Evolutionary conservation across 2,888 invertebrate genomes (phyloP).

Genomic region (Boloria euphrosyne): DNA sequence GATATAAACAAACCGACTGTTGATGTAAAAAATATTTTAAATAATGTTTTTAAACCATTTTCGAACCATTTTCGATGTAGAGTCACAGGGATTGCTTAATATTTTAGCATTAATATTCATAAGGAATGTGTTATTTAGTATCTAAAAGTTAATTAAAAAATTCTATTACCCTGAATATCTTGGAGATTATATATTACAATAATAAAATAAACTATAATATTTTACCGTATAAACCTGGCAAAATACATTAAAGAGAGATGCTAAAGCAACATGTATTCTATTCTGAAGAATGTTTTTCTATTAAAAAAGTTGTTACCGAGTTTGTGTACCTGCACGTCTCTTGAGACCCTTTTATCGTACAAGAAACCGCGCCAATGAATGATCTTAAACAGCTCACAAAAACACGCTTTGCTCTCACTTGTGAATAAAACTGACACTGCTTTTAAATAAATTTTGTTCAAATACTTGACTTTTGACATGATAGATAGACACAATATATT

Average conservation of each 20-base stretch:
- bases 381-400: conserved; percentile 59
- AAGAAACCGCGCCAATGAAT: conserved; percentile 70
- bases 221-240: not conserved
- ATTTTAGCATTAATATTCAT: too few relatives aligned
- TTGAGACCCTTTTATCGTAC: conserved; percentile 55
- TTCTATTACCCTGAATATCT: too few relatives aligned
- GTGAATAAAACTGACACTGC: conserved; percentile 25
- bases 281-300: conserved; percentile 32
- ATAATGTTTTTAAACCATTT: too few relatives aligned
- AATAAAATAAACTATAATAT: not conserved
- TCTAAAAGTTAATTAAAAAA: too few relatives aligned
- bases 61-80: too few relatives aligned
- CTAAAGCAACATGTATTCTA: conserved; percentile 33
- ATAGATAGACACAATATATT: not conserved
- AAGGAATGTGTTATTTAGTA: too few relatives aligned
- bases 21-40: too few relatives aligned
- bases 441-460: conserved; percentile 26
- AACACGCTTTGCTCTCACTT: conserved; percentile 54
- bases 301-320: conserved; percentile 41
- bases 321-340: conserved; percentile 68
- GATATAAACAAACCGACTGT: too few relatives aligned
- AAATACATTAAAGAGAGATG: conserved; percentile 1
- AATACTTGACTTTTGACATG: conserved; percentile 9
- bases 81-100: too few relatives aligned
- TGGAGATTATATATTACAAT: too few relatives aligned